Percentiles rank a stretch among this genome's conserved stretches.
phyloP scores from a whole-genome alignment of 2,888 invertebrate genomes.

The Monoplex corrugatus region DNA sequence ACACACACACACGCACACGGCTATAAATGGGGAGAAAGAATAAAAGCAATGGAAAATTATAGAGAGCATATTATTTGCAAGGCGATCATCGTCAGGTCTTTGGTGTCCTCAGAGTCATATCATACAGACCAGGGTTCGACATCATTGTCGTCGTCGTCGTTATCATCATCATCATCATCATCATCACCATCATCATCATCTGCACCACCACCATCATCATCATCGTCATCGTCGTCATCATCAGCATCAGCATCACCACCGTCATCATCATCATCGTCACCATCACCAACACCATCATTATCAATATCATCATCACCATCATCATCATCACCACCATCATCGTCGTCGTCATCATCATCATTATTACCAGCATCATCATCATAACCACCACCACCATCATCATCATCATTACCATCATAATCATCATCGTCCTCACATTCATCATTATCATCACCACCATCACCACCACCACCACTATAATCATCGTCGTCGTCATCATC shows the following conservation, averaged over 20 bases:
- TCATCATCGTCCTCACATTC: not conserved
- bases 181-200: not conserved
- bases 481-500: not conserved
- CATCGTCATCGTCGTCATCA: not conserved
- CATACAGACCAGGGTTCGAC: conserved; percentile 40
- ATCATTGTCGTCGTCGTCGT: not conserved
- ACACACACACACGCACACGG: not conserved
- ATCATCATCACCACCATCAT: not conserved
- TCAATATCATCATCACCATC: not conserved
- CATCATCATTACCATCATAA: not conserved
- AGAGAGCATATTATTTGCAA: conserved; percentile 32
- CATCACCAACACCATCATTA: not conserved
- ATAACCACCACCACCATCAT: not conserved
- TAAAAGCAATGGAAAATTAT: too few species aligned
- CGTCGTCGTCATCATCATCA: not conserved
- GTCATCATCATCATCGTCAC: not conserved
- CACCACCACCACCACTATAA: not conserved
- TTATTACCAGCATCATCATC: not conserved
- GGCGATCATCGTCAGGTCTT: conserved; percentile 51
- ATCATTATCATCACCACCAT: not conserved
- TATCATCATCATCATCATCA: not conserved
- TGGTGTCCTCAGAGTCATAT: conserved; percentile 11
- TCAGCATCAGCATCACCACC: not conserved
- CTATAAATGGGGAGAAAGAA: too few species aligned
- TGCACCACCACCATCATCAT: not conserved